Evolutionary conservation across 1,140 invertebrate genomes (phyloP), one percentile per base, ranked within the genome.

Genomic region (Contarinia nasturtii): DNA sequence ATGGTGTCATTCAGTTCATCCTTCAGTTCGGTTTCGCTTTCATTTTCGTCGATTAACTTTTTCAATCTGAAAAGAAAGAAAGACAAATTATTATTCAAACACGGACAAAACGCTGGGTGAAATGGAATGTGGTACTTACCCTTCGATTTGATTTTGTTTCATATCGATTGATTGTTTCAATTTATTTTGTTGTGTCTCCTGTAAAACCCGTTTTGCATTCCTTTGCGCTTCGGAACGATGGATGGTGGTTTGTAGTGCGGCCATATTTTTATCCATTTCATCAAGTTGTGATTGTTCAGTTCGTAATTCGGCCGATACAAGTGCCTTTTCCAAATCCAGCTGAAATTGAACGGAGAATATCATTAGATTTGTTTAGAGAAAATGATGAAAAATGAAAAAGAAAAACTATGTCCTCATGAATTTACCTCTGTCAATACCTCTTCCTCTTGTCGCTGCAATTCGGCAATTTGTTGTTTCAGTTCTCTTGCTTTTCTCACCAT

Each of bases 311-410:
- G 84, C 85, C 48, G 80, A 76, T 48, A 90, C 69, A 14, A 90
- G 60, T 1, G 86, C 84, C 57, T 79, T 76, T 59, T 90, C 86
- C 62, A 88, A 73, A 64, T 89, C 85, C 61, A 87, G 65, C 84
- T 89, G 55, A 17, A 72, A 53, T 49, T 41, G 22, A 18, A 33
- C 17, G 27, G 49, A 45, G 42, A 44, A 17, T 33, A 14, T 48
- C 17, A 45, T 19, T 38, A 46, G 38, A 38, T 38, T 50, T 15
- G 21, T 14, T 33, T 41, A n/a, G n/a, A n/a, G n/a, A n/a, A n/a
- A n/a, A n/a, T n/a, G n/a, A n/a, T n/a, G n/a, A 36, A 34, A 14
- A 34, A 34, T 14, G 14, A 34, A 34, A 34, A 8, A 8, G 14
- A 7, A 8, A 7, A 34, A 7, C 7, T 8, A 34, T 34, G 7